These are phyloP conservation scores for Eilema depressum DNA, from an alignment of 2,888 invertebrate species.

Conservation along the genomic window DNA sequence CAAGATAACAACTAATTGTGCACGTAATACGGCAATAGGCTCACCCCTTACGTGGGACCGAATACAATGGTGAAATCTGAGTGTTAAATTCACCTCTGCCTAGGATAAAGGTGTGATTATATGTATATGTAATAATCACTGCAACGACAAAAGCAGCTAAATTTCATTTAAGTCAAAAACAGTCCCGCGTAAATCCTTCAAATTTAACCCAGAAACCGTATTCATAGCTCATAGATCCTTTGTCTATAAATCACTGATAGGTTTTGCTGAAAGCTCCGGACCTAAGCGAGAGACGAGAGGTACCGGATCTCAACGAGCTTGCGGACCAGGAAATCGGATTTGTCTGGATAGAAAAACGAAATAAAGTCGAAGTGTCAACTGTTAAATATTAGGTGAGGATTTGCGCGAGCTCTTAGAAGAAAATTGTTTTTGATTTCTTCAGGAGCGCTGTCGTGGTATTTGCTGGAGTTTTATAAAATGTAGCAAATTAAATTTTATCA, in stretches of 20 bases:
- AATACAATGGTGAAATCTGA: too few species aligned
- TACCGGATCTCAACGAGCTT: constrained; percentile 34
- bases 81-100: too few species aligned
- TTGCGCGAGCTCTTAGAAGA: constrained; percentile 19
- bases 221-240: constrained; percentile 21
- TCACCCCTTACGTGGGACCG: too few species aligned
- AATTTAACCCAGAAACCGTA: neutral
- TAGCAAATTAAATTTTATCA: neutral
- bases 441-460: neutral
- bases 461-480: neutral
- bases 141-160: neutral
- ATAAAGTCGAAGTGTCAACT: constrained; percentile 47
- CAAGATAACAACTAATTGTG: too few species aligned
- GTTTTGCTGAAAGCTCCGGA: constrained; percentile 31
- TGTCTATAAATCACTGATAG: constrained; percentile 44
- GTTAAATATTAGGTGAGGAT: constrained; percentile 38
- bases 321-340: constrained; percentile 41
- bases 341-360: constrained; percentile 43
- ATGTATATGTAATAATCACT: neutral
- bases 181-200: neutral
- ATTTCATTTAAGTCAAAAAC: neutral
- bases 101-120: too few species aligned
- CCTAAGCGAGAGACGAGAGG: constrained; percentile 37
- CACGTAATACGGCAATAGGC: too few species aligned
- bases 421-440: constrained; percentile 11